Evolutionary conservation across 2,888 invertebrate genomes (phyloP), one percentile per base, ranked within the genome.

Genomic region (Meta bourneti): DNA sequence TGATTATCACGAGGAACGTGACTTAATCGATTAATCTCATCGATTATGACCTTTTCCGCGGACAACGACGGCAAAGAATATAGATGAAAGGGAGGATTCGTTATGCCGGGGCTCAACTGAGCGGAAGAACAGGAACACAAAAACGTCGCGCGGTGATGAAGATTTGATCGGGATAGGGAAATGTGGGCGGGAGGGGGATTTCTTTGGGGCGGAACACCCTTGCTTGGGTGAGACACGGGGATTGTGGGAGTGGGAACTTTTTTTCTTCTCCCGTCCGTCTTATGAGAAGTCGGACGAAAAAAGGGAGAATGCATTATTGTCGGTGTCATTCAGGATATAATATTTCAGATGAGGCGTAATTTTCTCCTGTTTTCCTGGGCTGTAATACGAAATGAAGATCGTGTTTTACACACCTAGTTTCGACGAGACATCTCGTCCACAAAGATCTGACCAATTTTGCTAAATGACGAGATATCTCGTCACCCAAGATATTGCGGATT

Each of bases 1-100:
- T 81, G 90, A 85, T 90, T 85, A 90, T 85, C 90, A 79, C 90
- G 52, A 6, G 74, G 83, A 90, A 83, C 90, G 90, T 90, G 90
- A 90, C 85, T 90, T 90, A 80, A 90, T 90, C 90, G 90, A 90
- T 90, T 90, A 90, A 75, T 80, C 80, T 52, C 80, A 90, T 90
- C 90, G 90, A 90, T 90, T 90, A 90, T 85, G 90, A 85, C 90
- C 85, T 90, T 89, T 84, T 81, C 74, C 82, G 72, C 54, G 74
- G 74, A 77, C 70, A 71, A 83, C 71, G 72, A 79, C 54, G 70
- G 52, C 19, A 70, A 80, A 80, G 87, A 88, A 88, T 88, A 88
- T 74, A 75, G 88, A 88, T 81, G 77, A 75, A n/a, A 34, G 54
- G 79, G 34, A 51, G 71, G 71, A 69, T 51, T 87, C 54, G 79